Evolutionary conservation across 2,888 invertebrate species (phyloP).

Genomic region (Prionchulus punctatus): DNA sequence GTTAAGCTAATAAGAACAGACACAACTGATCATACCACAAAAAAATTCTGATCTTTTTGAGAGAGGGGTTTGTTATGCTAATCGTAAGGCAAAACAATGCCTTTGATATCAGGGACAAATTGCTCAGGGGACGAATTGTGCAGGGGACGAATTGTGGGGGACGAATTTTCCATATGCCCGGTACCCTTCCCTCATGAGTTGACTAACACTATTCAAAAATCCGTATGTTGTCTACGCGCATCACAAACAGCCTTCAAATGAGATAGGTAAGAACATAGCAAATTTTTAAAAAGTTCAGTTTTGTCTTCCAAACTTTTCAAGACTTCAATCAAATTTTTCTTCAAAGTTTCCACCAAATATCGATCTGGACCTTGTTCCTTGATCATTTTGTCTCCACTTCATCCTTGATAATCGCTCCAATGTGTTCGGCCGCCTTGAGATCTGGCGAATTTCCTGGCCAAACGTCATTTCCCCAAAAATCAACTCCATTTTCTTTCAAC

Average conservation of each 20-base stretch:
- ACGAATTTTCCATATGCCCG: no score
- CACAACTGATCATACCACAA: no score
- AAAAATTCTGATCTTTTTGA: no score
- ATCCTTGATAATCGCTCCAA: slow-evolving; percentile 5
- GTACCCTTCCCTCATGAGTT: no score
- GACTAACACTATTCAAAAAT: no score
- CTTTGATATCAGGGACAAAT: no score
- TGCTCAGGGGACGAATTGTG: no score
- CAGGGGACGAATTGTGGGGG: no score
- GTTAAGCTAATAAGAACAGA: no score
- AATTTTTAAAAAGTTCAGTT: background rate
- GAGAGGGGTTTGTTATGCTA: no score
- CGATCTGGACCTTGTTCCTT: background rate
- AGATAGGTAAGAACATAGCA: background rate
- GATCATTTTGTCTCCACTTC: background rate
- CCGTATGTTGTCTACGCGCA: background rate
- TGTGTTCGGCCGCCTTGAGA: slow-evolving; percentile 1
- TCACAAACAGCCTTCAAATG: background rate
- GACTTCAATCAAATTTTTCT: background rate
- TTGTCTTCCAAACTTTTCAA: background rate
- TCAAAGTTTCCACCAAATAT: background rate
- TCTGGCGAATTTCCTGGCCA: slow-evolving; percentile 7
- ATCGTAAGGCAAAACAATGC: no score
- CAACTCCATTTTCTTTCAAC: background rate
- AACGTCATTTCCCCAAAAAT: slow-evolving; percentile 2